These are phyloP conservation scores for Malthinus seriepunctatus DNA, from an alignment of 2,888 invertebrate genomes.

Conservation along the genomic window DNA sequence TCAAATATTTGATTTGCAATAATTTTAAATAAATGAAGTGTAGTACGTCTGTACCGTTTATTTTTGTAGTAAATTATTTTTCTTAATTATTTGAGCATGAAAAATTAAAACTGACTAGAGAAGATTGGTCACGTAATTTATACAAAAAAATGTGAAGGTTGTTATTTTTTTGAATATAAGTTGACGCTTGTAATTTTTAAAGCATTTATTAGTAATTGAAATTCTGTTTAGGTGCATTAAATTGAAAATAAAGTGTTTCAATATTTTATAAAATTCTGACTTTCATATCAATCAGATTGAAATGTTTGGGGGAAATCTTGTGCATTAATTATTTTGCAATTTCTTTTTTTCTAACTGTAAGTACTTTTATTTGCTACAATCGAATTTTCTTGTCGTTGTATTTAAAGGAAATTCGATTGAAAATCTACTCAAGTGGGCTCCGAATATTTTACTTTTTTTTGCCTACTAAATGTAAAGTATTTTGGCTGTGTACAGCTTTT, in stretches of 20 bases:
- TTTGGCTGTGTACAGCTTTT: no score
- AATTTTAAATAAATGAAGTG: background rate
- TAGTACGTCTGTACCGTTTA: background rate
- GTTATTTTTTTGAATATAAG: background rate
- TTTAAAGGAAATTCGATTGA: background rate
- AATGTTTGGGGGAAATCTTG: background rate
- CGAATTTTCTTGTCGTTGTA: background rate
- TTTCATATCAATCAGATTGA: background rate
- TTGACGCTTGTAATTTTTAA: background rate
- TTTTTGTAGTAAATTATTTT: background rate
- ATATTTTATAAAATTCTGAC: background rate
- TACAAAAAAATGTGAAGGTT: background rate
- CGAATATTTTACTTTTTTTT: no score
- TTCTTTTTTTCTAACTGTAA: background rate
- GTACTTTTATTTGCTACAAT: background rate
- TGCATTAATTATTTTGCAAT: background rate
- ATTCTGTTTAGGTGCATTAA: background rate
- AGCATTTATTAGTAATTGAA: background rate
- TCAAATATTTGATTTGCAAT: background rate
- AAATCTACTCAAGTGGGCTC: background rate
- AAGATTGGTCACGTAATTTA: constrained; percentile 4
- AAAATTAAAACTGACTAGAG: background rate
- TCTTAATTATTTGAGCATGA: background rate
- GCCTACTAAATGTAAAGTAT: no score
- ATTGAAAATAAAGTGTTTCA: background rate